Percentiles rank a stretch among this genome's conserved stretches.
Conservation (phyloP, 2,113 vertebrate genomes). For the Scophthalmus maximus region DNA sequence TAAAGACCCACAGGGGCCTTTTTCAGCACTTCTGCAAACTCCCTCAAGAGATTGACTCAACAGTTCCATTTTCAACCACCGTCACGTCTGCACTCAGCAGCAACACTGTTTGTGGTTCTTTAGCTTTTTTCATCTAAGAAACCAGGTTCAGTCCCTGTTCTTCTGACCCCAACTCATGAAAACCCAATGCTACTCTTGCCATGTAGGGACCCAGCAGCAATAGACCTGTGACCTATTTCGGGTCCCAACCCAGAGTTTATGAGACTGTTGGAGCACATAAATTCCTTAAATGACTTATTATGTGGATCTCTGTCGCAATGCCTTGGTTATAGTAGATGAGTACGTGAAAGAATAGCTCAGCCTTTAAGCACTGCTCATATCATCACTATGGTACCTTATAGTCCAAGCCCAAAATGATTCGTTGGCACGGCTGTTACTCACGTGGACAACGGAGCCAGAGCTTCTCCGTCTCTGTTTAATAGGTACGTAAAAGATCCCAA, state of each 20-base stretch:
- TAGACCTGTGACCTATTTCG: constrained; percentile 36
- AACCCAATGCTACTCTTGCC: constrained; percentile 57
- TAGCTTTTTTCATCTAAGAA: constrained; percentile 52
- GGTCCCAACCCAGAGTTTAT: constrained; percentile 58
- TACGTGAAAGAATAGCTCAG: constrained; percentile 54
- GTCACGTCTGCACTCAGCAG: constrained; percentile 64
- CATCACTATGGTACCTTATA: constrained; percentile 56
- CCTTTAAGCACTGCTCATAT: constrained; percentile 52
- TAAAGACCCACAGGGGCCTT: constrained; percentile 80
- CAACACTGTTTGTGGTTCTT: constrained; percentile 54
- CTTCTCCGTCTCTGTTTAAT: constrained; percentile 29
- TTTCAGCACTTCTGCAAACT: constrained; percentile 81
- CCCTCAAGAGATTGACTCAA: constrained; percentile 80
- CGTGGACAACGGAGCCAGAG: constrained; percentile 25
- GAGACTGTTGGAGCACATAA: constrained; percentile 64
- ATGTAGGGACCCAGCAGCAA: constrained; percentile 50
- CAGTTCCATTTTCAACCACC: constrained; percentile 84
- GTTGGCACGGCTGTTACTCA: constrained; percentile 23
- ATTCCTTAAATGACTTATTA: constrained; percentile 52
- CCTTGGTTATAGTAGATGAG: constrained; percentile 49
- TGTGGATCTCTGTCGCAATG: constrained; percentile 57
- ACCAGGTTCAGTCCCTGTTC: constrained; percentile 23
- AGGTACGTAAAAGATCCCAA: constrained; percentile 42
- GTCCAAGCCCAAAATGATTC: constrained; percentile 14
- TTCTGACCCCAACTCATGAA: constrained; percentile 45